These are phyloP conservation scores for Spongilla lacustris DNA, from an alignment of 37 sponge, comb jelly and placozoan species.

Conservation along the genomic window DNA sequence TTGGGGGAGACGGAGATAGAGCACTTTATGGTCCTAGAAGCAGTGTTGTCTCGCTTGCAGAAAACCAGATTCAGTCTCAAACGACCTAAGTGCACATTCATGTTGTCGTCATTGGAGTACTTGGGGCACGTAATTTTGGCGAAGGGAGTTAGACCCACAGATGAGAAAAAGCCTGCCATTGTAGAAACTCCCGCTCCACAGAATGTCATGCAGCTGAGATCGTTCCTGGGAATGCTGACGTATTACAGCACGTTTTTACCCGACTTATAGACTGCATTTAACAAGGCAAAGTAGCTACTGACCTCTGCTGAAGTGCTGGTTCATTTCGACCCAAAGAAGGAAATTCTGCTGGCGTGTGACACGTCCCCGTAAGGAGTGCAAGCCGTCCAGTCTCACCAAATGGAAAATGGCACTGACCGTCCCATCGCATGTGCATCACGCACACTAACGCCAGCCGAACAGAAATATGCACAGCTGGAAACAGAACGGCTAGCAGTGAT, in stretches of 20 bases:
- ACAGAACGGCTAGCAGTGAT: constrained; percentile 26
- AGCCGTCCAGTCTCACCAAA: constrained; percentile 24
- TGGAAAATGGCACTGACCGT: constrained; percentile 13
- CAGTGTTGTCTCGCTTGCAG: too few species aligned
- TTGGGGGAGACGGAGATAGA: too few species aligned
- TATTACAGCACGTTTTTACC: too few species aligned
- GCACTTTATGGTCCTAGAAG: too few species aligned
- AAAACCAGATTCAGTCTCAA: too few species aligned
- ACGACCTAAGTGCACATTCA: too few species aligned
- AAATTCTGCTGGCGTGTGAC: constrained; percentile 21
- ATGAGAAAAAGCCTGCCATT: constrained; percentile 27
- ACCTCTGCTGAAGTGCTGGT: constrained; percentile 6
- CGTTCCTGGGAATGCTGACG: constrained; percentile 29
- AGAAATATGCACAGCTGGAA: constrained; percentile 27
- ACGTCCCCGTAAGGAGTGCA: constrained; percentile 46
- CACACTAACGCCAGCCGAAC: constrained; percentile 16
- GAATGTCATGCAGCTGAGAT: background rate
- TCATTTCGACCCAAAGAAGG: constrained; percentile 27
- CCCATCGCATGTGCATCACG: constrained; percentile 33
- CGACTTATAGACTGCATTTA: too few species aligned
- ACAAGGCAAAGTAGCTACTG: background rate
- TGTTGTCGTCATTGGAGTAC: too few species aligned
- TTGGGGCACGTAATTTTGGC: too few species aligned
- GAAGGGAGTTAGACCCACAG: too few species aligned
- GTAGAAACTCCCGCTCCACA: constrained; percentile 22